Evolutionary conservation across 2,888 invertebrate genomes (phyloP), one percentile per base, ranked within the genome.

Genomic region (Bugula neritina): DNA sequence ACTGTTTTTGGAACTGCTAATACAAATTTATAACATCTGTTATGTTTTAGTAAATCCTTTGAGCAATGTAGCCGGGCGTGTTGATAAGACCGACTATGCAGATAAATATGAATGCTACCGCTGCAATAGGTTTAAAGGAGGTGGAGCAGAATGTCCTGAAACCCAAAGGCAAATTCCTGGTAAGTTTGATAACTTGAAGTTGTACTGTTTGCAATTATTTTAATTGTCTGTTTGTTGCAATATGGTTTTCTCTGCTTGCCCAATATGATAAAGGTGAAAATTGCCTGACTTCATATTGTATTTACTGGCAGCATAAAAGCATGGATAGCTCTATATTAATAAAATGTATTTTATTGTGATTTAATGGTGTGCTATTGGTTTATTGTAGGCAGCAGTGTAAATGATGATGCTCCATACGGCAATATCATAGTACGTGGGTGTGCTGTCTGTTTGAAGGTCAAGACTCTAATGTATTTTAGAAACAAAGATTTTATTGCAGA

Each of bases 401-500:
- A 21, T 31, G 63, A 21, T 2, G 31, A 63, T n/a, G 27, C 63
- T 13, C 34, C 29, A 5, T 27, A 13, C 2, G 63, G 31, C 10
- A 27, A 63, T 25, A 63, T 34, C 29, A 63, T 63, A 13, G 63
- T 63, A 31, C 13, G 17, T 2, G 31, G 31, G 2, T 63, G 63
- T 63, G 63, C 21, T 25, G 27, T 63, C 13, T 63, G 63, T n/a
- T 5, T 63, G 34, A 63, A 63, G 31, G 63, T 63, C 13, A 25
- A 25, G 25, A 63, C 63, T 31, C 27, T 27, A 27, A 63, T 34
- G 31, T 63, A 63, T 31, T 31, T 29, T 27, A 27, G 63, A 31
- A 63, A 63, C 31, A 63, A 63, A n/a, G 34, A 63, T 63, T 63
- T 25, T 31, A 31, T 63, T 63, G 63, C 63, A 31, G 63, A 63